phyloP scores from a whole-genome alignment of 2,888 invertebrate genomes.

The Lampropteryx suffumata region DNA sequence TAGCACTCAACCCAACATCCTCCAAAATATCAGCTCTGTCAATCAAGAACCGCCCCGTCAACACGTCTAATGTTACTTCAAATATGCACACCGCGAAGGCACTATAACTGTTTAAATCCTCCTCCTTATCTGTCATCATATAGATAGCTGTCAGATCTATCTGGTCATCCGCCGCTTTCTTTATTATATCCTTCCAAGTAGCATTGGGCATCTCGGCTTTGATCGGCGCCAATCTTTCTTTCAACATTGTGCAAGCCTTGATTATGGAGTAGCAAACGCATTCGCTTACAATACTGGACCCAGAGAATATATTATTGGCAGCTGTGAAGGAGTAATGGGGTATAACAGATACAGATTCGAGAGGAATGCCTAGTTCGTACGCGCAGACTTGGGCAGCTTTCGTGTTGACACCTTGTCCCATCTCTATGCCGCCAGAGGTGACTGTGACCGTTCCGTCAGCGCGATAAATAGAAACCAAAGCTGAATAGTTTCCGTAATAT shows the following conservation, averaged over 20 bases:
- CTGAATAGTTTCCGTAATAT: constrained; percentile 81
- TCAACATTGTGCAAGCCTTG: constrained; percentile 83
- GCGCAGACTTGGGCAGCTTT: constrained; percentile 91
- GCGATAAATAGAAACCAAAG: constrained; percentile 85
- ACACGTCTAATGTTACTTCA: constrained; percentile 87
- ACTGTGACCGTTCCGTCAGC: constrained; percentile 87
- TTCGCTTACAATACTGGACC: constrained; percentile 87
- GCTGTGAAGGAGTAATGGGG: constrained; percentile 82
- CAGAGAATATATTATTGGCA: constrained; percentile 85
- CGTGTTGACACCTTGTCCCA: constrained; percentile 92
- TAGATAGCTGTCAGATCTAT: constrained; percentile 84
- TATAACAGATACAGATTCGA: constrained; percentile 84
- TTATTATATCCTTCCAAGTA: constrained; percentile 83
- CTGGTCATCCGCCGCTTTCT: constrained; percentile 75
- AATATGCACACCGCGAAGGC: constrained; percentile 83
- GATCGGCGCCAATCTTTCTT: constrained; percentile 81
- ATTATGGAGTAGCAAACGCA: constrained; percentile 80
- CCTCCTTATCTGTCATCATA: constrained; percentile 81
- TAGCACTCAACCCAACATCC: constrained; percentile 86
- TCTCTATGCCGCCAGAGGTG: constrained; percentile 87
- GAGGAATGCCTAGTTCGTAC: constrained; percentile 86
- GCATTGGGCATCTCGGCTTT: constrained; percentile 70
- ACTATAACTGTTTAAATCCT: constrained; percentile 75
- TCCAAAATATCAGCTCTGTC: constrained; percentile 85
- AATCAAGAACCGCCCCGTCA: constrained; percentile 86